These are phyloP conservation scores for Daubentonia madagascariensis DNA, from an alignment of 2,113 vertebrate species.

Conservation along the genomic window DNA sequence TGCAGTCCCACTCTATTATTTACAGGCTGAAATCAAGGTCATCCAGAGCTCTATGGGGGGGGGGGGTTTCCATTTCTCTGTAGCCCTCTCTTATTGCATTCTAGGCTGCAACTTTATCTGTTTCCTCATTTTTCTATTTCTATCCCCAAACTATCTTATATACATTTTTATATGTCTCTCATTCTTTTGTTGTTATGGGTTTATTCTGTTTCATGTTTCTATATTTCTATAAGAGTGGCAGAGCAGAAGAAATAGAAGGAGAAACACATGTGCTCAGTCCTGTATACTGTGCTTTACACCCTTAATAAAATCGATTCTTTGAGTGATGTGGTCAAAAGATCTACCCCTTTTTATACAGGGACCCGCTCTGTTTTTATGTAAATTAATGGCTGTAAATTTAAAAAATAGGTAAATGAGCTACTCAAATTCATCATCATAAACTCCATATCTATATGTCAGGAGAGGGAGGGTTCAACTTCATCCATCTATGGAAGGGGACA, in stretches of 20 bases:
- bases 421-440: not conserved
- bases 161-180: not conserved
- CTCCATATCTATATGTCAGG: not conserved
- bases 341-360: not conserved
- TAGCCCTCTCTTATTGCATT: not conserved
- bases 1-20: not conserved
- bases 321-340: not conserved
- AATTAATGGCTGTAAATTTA: not conserved
- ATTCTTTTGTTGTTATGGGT: not conserved
- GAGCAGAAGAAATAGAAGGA: not conserved
- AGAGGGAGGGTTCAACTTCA: not conserved
- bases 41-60: not conserved
- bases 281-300: not conserved
- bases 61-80: not conserved
- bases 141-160: not conserved
- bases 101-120: not conserved
- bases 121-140: not conserved
- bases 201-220: not conserved
- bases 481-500: not conserved
- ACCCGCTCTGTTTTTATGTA: not conserved
- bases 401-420: not conserved
- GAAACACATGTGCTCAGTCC: not conserved
- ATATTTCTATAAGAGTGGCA: not conserved
- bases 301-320: not conserved
- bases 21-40: not conserved